phyloP scores from a whole-genome alignment of 2,888 invertebrate species.

The Odontomyia ornata region DNA sequence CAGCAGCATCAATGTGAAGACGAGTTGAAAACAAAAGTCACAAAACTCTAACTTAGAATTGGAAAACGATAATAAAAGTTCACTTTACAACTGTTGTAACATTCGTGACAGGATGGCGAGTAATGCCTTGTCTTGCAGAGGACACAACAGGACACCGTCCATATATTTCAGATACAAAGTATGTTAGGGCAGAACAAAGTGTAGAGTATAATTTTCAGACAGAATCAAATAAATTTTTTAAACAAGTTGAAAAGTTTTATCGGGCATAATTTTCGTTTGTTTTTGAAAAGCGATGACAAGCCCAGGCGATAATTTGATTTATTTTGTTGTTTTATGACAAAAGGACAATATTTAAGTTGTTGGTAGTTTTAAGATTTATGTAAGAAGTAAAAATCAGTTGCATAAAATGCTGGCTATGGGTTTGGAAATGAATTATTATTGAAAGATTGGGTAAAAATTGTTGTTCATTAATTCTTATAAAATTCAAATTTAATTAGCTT shows the following conservation, averaged over 20 bases:
- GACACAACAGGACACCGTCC: neutral
- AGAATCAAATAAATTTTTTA: neutral
- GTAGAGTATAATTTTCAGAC: neutral
- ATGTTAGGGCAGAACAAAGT: neutral
- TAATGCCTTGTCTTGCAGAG: too few relatives aligned
- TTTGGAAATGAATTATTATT: too few relatives aligned
- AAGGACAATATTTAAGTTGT: too few relatives aligned
- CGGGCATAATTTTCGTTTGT: neutral
- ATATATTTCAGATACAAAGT: too few relatives aligned
- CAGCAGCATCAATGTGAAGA: neutral
- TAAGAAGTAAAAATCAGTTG: too few relatives aligned
- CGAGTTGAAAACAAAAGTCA: neutral
- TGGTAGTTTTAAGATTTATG: too few relatives aligned
- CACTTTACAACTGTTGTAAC: slow-evolving; percentile 5
- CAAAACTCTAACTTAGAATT: neutral
- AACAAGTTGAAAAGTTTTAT: neutral
- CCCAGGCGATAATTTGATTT: neutral
- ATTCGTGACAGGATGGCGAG: neutral
- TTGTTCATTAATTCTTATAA: too few relatives aligned
- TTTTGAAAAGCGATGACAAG: neutral
- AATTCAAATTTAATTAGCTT: too few relatives aligned
- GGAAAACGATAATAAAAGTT: slow-evolving; percentile 24
- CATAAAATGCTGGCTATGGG: too few relatives aligned
- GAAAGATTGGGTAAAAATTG: too few relatives aligned
- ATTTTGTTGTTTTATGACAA: neutral